phyloP scores from a whole-genome alignment of 2,113 vertebrate genomes.

The Dasyurus viverrinus region DNA sequence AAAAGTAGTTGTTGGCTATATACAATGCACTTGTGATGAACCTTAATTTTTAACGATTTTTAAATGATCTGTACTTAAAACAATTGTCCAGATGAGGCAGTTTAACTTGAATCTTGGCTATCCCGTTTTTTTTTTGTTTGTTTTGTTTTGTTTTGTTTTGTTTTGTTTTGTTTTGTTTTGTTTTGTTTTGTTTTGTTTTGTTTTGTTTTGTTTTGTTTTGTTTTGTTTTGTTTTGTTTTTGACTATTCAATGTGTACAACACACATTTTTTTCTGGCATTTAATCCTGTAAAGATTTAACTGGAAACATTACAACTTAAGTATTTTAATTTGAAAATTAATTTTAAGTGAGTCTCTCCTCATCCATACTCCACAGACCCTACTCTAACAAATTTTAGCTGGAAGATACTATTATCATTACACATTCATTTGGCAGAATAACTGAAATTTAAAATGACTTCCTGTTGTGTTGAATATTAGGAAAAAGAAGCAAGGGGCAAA shows the following conservation, averaged over 20 bases:
- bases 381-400: background rate
- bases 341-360: background rate
- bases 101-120: conserved; percentile 43
- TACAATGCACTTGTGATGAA: conserved; percentile 8
- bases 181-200: too few species aligned
- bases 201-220: too few species aligned
- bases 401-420: background rate
- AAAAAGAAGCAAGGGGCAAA: background rate
- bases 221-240: too few species aligned
- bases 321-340: conserved; percentile 31
- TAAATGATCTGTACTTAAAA: conserved; percentile 27
- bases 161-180: too few species aligned
- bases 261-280: background rate
- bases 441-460: background rate
- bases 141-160: too few species aligned
- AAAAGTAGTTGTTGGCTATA: background rate
- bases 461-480: background rate
- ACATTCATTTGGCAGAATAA: conserved; percentile 13
- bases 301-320: conserved; percentile 37
- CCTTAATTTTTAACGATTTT: conserved; percentile 48
- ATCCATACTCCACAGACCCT: background rate
- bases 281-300: conserved; percentile 43
- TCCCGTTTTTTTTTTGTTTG: conserved; percentile 27
- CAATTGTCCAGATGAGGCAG: conserved; percentile 35
- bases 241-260: background rate